These are phyloP conservation scores for Pollenia angustigena DNA, from an alignment of 2,888 invertebrate genomes.

Conservation along the genomic window DNA sequence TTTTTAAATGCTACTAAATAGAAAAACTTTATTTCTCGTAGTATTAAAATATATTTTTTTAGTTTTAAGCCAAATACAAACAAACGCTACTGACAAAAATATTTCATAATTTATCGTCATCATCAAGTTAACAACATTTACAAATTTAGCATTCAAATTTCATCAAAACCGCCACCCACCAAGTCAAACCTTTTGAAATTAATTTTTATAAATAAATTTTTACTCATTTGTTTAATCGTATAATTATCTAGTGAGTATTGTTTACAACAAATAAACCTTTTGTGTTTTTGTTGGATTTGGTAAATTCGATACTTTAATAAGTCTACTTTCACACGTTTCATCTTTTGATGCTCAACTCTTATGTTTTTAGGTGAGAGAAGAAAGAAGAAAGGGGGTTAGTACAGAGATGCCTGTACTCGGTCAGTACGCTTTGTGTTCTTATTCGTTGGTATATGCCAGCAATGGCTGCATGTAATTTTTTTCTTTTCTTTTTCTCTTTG, in stretches of 20 bases:
- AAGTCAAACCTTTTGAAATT: background rate
- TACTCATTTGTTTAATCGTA: background rate
- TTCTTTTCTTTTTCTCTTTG: too few species aligned
- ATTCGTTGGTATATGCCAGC: too few species aligned
- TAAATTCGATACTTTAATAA: background rate
- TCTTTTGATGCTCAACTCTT: too few species aligned
- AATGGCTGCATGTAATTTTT: too few species aligned
- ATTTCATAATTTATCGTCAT: constrained; percentile 1
- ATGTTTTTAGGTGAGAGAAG: too few species aligned
- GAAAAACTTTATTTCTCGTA: background rate
- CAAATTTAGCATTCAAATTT: constrained; percentile 14
- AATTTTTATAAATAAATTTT: background rate
- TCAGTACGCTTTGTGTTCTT: too few species aligned
- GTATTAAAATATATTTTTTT: background rate
- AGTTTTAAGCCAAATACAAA: background rate
- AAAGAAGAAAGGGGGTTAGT: too few species aligned
- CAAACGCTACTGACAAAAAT: background rate
- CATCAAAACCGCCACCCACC: constrained; percentile 42
- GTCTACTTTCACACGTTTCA: too few species aligned
- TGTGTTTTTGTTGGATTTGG: background rate
- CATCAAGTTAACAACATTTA: background rate
- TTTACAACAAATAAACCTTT: constrained; percentile 10
- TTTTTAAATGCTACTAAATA: constrained; percentile 12
- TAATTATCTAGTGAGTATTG: background rate
- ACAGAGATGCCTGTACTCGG: too few species aligned